phyloP scores from a whole-genome alignment of 2,113 vertebrate genomes.

The Varanus komodoensis region DNA sequence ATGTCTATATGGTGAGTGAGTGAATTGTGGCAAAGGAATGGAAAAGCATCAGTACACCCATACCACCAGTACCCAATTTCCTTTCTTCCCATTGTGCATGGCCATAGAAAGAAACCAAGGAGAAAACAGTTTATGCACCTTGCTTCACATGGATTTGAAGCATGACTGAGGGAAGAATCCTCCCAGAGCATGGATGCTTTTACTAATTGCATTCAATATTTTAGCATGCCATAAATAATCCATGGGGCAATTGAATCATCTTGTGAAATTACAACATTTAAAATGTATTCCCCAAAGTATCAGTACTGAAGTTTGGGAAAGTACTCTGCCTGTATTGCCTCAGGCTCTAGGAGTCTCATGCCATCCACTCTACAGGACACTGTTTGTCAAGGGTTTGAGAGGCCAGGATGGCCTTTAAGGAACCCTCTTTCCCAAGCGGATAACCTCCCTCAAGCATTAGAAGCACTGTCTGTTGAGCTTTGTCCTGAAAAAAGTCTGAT shows the following conservation, averaged over 20 bases:
- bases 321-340: conserved; percentile 42
- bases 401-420: conserved; percentile 21
- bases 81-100: background rate
- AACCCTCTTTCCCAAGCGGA: conserved; percentile 12
- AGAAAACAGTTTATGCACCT: background rate
- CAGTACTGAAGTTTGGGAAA: conserved; percentile 36
- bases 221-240: conserved; percentile 51
- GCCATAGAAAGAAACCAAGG: background rate
- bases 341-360: conserved; percentile 34
- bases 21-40: background rate
- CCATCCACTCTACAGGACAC: background rate
- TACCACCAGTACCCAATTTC: background rate
- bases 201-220: conserved; percentile 59
- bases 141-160: conserved; percentile 34
- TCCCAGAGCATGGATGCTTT: conserved; percentile 42
- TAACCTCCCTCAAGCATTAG: background rate
- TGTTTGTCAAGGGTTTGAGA: conserved; percentile 44
- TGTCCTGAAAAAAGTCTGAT: background rate
- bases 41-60: background rate
- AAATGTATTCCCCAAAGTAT: conserved; percentile 32
- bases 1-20: background rate
- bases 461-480: background rate
- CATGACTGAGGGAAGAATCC: conserved; percentile 18
- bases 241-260: conserved; percentile 44
- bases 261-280: conserved; percentile 27